These are phyloP conservation scores for Lordiphosa andalusiaca DNA, from an alignment of 2,888 invertebrate genomes.

Conservation along the genomic window DNA sequence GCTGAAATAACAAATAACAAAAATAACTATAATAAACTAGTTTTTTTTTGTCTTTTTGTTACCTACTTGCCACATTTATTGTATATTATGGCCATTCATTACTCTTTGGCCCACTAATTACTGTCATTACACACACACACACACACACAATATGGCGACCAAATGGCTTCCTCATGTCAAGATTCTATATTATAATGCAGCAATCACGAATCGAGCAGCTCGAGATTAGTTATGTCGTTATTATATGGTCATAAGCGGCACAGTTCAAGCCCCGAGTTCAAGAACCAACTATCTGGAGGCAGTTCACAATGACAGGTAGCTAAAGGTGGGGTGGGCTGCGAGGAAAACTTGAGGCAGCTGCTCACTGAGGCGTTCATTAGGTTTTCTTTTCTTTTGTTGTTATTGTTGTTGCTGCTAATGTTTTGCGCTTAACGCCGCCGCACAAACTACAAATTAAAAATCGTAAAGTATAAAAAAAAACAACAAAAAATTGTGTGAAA, in stretches of 20 bases:
- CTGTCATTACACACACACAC: constrained; percentile 30
- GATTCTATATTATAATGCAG: constrained; percentile 3
- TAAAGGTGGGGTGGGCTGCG: constrained; percentile 1
- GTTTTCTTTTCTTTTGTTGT: constrained; percentile 32
- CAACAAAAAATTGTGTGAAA: constrained; percentile 23
- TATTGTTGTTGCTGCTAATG: constrained; percentile 42
- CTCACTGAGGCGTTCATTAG: constrained; percentile 14
- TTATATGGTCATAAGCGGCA: constrained; percentile 19
- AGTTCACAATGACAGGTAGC: constrained; percentile 34
- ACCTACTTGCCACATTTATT: not conserved
- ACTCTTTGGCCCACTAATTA: constrained; percentile 24
- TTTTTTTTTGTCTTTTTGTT: no score
- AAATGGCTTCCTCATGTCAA: constrained; percentile 39
- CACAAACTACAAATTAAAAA: constrained; percentile 39
- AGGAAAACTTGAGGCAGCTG: constrained; percentile 2
- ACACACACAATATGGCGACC: constrained; percentile 28
- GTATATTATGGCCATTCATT: no score
- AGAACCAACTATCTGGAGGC: constrained; percentile 53
- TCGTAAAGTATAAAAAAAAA: constrained; percentile 6
- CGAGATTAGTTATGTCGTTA: constrained; percentile 49
- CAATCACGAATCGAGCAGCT: constrained; percentile 38
- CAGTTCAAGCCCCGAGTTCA: constrained; percentile 52
- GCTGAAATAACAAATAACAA: not conserved
- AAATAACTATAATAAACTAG: no score
- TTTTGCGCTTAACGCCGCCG: constrained; percentile 33